These are phyloP conservation scores for Dromaius novaehollandiae DNA, from an alignment of 2,113 vertebrate species.

Conservation along the genomic window DNA sequence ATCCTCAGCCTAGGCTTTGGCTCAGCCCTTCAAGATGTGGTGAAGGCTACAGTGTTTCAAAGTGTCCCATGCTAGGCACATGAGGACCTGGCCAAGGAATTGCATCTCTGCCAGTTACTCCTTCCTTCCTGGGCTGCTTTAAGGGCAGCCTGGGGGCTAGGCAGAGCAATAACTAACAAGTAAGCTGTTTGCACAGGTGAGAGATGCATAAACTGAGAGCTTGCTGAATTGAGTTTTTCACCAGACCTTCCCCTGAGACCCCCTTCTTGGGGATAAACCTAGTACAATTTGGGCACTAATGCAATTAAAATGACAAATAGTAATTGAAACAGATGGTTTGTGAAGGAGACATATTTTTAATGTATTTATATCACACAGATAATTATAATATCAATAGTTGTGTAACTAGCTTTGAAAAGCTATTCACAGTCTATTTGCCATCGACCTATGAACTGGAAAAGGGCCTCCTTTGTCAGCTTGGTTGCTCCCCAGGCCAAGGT, in stretches of 20 bases:
- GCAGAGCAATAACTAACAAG: background rate
- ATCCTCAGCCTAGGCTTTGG: background rate
- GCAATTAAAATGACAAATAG: too few species aligned
- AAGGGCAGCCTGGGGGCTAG: background rate
- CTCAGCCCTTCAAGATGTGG: background rate
- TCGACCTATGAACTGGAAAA: too few species aligned
- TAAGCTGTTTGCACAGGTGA: too few species aligned
- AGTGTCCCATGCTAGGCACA: background rate
- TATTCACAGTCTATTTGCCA: background rate
- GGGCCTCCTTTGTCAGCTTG: too few species aligned
- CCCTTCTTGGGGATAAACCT: background rate
- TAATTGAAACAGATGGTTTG: background rate
- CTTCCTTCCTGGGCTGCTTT: background rate
- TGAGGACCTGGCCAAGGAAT: background rate
- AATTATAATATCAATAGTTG: background rate
- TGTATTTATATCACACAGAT: background rate
- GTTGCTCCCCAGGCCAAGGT: background rate
- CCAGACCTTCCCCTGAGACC: too few species aligned
- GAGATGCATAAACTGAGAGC: background rate
- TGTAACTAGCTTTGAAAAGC: too few species aligned
- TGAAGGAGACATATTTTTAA: background rate
- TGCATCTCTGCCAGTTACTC: background rate
- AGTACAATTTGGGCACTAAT: too few species aligned
- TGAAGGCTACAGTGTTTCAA: background rate
- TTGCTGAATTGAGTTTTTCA: background rate